Conservation (phyloP, 2,113 vertebrate genomes). For the Prietella phreatophila region DNA sequence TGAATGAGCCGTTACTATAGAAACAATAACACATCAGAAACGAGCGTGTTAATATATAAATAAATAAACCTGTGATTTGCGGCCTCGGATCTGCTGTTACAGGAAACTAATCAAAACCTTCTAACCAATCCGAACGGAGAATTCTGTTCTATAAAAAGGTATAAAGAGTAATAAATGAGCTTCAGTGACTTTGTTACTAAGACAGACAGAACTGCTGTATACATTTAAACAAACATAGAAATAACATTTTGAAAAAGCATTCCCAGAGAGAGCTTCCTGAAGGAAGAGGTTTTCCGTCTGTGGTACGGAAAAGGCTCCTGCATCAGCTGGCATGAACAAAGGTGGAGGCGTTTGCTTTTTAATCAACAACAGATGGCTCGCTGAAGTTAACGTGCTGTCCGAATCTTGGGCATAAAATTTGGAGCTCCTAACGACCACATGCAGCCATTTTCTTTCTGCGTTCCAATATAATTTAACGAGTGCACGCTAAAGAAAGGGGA, state of each 20-base stretch:
- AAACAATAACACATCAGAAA: not conserved
- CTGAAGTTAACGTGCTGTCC: conserved; percentile 13
- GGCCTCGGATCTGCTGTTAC: not conserved
- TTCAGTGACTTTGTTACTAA: not conserved
- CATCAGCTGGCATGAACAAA: conserved; percentile 28
- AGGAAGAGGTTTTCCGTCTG: conserved; percentile 15
- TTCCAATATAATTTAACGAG: not conserved
- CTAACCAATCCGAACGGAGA: not conserved
- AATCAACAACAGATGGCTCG: conserved; percentile 39
- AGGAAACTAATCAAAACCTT: not conserved
- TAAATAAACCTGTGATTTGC: too few relatives aligned
- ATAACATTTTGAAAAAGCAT: not conserved
- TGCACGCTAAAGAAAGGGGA: not conserved
- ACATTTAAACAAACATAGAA: not conserved
- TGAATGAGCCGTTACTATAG: not conserved
- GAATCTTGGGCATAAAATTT: conserved; percentile 12
- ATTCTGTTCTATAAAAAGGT: not conserved
- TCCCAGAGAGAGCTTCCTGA: not conserved
- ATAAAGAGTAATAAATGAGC: not conserved
- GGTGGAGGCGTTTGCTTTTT: conserved; percentile 43
- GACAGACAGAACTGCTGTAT: not conserved
- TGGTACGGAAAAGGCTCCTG: conserved; percentile 5
- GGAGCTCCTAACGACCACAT: not conserved
- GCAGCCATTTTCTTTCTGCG: not conserved
- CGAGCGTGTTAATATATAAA: not conserved